A percentile compares a stretch with the other conserved stretches of the same genome.
Conservation (phyloP, 2,797 vertebrate genomes). For the Crenuchus spilurus region DNA sequence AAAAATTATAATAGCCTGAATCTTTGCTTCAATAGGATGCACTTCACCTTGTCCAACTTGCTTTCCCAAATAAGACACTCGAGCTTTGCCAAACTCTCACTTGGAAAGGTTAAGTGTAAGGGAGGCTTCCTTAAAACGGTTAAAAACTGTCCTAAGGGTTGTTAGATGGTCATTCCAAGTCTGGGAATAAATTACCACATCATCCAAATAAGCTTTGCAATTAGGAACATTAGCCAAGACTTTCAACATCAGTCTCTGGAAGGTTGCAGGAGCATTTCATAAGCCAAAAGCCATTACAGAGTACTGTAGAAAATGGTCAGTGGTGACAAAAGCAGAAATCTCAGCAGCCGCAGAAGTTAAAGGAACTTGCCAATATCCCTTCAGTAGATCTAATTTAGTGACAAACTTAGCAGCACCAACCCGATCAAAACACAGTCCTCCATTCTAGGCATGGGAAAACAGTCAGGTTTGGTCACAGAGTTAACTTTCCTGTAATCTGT, state of each 20-base stretch:
- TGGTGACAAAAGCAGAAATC: background rate
- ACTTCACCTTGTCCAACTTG: too few species aligned
- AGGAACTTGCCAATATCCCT: slow-evolving; percentile 4
- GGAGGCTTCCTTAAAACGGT: background rate
- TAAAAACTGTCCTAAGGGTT: background rate
- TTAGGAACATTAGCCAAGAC: background rate
- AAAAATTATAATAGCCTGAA: too few species aligned
- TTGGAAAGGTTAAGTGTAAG: too few species aligned
- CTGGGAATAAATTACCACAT: background rate
- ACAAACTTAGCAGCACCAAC: slow-evolving; percentile 5
- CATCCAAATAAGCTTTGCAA: background rate
- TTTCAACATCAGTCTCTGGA: background rate
- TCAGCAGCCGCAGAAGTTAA: background rate
- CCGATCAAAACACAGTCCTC: background rate
- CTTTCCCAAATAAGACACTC: too few species aligned
- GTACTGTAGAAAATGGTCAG: too few species aligned
- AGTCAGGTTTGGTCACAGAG: background rate
- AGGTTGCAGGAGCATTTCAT: too few species aligned
- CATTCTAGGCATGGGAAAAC: background rate
- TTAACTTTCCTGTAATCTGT: background rate
- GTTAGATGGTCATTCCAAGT: background rate
- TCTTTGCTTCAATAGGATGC: too few species aligned
- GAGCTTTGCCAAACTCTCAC: too few species aligned
- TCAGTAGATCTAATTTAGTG: background rate
- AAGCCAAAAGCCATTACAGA: too few species aligned